A percentile compares a stretch with the other conserved stretches of the same genome.
Evolutionary conservation across 2,888 invertebrate species (phyloP).

Genomic region (Lysandra bellargus): DNA sequence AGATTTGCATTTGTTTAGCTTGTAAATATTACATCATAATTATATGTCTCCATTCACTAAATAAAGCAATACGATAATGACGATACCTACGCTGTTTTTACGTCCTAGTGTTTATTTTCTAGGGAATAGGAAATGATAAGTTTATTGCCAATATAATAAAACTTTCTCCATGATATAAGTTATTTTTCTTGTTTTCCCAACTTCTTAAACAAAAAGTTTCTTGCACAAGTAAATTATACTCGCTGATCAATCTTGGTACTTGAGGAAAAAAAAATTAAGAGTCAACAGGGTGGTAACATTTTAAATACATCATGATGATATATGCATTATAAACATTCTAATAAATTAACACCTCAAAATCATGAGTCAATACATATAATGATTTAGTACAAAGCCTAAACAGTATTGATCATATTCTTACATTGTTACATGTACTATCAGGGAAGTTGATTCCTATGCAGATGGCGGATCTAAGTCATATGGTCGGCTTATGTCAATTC

Average conservation of each 20-base stretch:
- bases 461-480: too few species aligned
- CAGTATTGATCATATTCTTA: conserved; percentile 17
- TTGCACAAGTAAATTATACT: not conserved
- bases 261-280: not conserved
- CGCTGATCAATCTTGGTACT: not conserved
- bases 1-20: conserved; percentile 3
- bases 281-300: not conserved
- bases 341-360: not conserved
- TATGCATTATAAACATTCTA: not conserved
- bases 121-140: not conserved
- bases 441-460: too few species aligned
- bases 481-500: too few species aligned
- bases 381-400: conserved; percentile 22
- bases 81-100: not conserved
- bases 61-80: not conserved
- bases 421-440: not conserved
- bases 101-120: not conserved
- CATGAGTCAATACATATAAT: conserved; percentile 16
- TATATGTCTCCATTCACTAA: not conserved
- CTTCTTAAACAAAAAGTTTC: too few species aligned
- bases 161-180: not conserved
- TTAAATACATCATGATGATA: not conserved
- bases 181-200: not conserved
- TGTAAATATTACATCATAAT: not conserved
- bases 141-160: not conserved